phyloP scores from a whole-genome alignment of 2,888 invertebrate species.

The Heliconius hortense region DNA sequence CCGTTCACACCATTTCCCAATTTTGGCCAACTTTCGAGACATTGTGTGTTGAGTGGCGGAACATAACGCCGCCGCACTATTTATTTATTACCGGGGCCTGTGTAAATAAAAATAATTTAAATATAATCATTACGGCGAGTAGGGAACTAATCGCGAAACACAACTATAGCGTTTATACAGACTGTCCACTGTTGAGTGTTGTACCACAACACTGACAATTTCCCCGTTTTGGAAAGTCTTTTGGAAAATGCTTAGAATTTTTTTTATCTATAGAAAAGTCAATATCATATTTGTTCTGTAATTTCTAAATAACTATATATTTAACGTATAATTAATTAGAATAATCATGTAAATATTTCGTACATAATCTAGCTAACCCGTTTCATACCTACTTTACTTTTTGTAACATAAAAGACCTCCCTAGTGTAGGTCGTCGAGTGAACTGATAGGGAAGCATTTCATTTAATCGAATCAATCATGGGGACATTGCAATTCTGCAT shows the following conservation, averaged over 20 bases:
- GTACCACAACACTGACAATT: not conserved
- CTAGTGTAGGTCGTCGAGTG: not conserved
- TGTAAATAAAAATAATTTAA: not conserved
- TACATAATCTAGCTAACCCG: no score
- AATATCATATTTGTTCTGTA: not conserved
- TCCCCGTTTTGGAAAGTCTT: not conserved
- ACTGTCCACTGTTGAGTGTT: not conserved
- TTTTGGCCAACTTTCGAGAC: not conserved
- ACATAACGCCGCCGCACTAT: not conserved
- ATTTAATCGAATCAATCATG: conserved; percentile 21
- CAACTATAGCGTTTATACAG: not conserved
- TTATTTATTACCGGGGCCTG: not conserved
- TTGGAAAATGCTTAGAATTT: not conserved
- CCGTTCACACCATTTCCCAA: not conserved
- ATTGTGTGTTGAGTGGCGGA: not conserved
- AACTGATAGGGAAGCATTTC: conserved; percentile 12
- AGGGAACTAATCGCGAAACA: not conserved
- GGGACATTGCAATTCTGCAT: conserved; percentile 2
- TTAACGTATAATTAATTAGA: not conserved
- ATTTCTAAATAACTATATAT: no score
- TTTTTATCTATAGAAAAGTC: not conserved
- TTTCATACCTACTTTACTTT: no score
- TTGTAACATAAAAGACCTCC: no score
- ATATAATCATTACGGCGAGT: not conserved
- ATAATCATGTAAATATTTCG: not conserved